These are phyloP conservation scores for Austrofundulus limnaeus DNA, from an alignment of 2,113 vertebrate species.

Conservation along the genomic window DNA sequence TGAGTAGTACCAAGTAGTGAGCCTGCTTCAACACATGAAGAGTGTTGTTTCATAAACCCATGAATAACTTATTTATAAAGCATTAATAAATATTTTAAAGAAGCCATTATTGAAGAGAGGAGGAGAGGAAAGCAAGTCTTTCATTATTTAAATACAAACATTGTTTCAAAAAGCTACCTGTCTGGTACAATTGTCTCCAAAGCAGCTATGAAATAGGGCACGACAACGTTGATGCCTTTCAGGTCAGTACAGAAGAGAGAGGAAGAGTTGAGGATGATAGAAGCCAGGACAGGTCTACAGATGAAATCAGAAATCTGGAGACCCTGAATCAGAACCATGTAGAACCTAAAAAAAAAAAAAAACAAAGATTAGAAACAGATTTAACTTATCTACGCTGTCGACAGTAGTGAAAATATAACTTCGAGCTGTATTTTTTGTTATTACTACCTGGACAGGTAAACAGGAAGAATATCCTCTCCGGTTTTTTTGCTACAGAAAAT, in stretches of 20 bases:
- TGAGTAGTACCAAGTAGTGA: no score
- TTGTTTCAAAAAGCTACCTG: constrained; percentile 79
- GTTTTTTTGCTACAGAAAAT: constrained; percentile 99
- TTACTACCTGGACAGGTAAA: constrained; percentile 94
- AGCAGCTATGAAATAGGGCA: constrained; percentile 96
- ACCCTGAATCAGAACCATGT: constrained; percentile 98
- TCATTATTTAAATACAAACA: background rate
- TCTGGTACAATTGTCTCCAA: constrained; percentile 95
- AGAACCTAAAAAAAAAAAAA: constrained; percentile 84
- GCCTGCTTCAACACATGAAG: no score
- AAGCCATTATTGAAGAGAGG: no score
- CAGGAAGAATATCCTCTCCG: constrained; percentile 95
- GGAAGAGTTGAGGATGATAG: constrained; percentile 94
- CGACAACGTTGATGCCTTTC: constrained; percentile 94
- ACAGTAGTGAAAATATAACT: no score
- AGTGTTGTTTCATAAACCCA: no score
- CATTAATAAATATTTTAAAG: no score
- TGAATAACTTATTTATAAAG: no score
- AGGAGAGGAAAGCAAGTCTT: background rate
- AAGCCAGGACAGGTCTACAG: constrained; percentile 93
- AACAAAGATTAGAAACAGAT: constrained; percentile 15
- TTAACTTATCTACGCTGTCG: background rate
- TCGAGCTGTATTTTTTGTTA: no score
- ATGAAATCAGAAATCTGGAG: constrained; percentile 95
- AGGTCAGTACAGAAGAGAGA: constrained; percentile 95